These are phyloP conservation scores for Sericinus montela DNA, from an alignment of 2,888 invertebrate species.

Conservation along the genomic window DNA sequence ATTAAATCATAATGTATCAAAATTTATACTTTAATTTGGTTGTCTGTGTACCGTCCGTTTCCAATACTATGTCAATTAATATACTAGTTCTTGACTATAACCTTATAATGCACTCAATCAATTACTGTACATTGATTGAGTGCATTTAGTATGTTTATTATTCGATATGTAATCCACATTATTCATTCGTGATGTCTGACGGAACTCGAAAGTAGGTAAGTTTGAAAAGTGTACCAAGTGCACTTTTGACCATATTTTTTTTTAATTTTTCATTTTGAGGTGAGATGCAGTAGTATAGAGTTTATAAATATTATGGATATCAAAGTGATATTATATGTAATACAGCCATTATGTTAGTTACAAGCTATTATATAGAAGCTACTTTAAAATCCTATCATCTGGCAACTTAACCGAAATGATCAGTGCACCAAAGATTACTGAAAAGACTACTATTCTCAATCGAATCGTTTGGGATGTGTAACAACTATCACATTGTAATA, in stretches of 20 bases:
- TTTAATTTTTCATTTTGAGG: constrained; percentile 20
- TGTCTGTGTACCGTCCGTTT: no score
- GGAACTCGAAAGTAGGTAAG: constrained; percentile 36
- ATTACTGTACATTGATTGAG: no score
- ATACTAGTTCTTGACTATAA: no score
- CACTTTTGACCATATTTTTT: constrained; percentile 31
- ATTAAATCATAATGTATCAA: no score
- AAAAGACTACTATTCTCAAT: constrained; percentile 17
- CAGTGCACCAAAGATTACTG: constrained; percentile 41
- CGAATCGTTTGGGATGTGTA: constrained; percentile 12
- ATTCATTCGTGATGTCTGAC: constrained; percentile 31
- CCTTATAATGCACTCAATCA: no score
- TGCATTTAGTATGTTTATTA: no score
- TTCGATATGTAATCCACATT: background rate
- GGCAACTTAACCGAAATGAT: constrained; percentile 22
- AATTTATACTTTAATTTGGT: no score
- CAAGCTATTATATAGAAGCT: constrained; percentile 23
- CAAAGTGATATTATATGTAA: constrained; percentile 64
- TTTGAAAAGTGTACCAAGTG: constrained; percentile 29
- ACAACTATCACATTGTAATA: constrained; percentile 12
- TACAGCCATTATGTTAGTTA: constrained; percentile 38
- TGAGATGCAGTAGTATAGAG: constrained; percentile 38
- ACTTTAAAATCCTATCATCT: constrained; percentile 8
- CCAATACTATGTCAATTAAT: no score
- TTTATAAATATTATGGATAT: constrained; percentile 43